phyloP scores from a whole-genome alignment of 2,888 invertebrate genomes.

The Pollenia amentaria region DNA sequence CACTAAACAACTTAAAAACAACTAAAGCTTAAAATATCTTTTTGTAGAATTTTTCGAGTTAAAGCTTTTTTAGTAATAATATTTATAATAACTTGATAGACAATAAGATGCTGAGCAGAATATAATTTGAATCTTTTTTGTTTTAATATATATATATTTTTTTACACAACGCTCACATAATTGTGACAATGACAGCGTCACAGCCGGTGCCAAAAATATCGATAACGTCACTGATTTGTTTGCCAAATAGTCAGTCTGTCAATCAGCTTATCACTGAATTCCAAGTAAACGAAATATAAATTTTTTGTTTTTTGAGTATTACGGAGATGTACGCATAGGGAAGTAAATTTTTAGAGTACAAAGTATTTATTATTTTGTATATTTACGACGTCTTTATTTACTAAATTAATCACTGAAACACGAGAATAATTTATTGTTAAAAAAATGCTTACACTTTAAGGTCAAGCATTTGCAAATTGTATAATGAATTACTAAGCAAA shows the following conservation, averaged over 20 bases:
- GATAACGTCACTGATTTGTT: slow-evolving; percentile 50
- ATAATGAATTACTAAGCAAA: slow-evolving; percentile 14
- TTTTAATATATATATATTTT: background rate
- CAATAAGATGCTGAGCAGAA: slow-evolving; percentile 44
- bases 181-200: slow-evolving; percentile 14
- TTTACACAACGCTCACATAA: background rate
- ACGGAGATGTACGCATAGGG: slow-evolving; percentile 15
- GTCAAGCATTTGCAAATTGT: slow-evolving; percentile 39
- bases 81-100: background rate
- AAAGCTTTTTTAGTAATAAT: slow-evolving; percentile 56
- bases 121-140: background rate
- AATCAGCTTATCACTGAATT: slow-evolving; percentile 39
- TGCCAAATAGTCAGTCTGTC: slow-evolving; percentile 9
- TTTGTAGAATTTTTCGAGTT: slow-evolving; percentile 16
- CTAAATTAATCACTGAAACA: slow-evolving; percentile 25
- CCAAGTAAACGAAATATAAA: slow-evolving; percentile 7
- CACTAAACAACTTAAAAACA: slow-evolving; percentile 76
- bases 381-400: background rate
- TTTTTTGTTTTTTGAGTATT: background rate
- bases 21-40: slow-evolving; percentile 39
- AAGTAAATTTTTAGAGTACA: slow-evolving; percentile 6
- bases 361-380: background rate
- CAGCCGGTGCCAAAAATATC: slow-evolving; percentile 7
- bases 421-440: background rate
- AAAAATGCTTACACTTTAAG: slow-evolving; percentile 24